phyloP scores from a whole-genome alignment of 2,797 vertebrate species.

The Acanthurus lineatus region DNA sequence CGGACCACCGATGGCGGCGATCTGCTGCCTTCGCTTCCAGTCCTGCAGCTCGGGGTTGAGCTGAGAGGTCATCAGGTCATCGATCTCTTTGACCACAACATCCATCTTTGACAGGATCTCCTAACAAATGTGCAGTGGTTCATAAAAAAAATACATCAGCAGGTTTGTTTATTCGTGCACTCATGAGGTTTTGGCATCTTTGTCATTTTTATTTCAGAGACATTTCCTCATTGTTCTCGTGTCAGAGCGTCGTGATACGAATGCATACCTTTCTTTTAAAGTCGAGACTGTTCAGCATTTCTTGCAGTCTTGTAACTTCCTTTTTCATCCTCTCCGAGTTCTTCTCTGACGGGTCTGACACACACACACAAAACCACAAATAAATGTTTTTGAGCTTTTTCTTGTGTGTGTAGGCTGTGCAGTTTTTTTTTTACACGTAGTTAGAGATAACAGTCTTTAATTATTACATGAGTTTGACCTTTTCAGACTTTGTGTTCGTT shows the following conservation, averaged over 20 bases:
- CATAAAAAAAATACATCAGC: accelerated
- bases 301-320: slow-evolving; percentile 92
- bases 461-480: background rate
- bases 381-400: background rate
- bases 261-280: slow-evolving; percentile 93
- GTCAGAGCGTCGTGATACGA: background rate
- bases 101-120: slow-evolving; percentile 93
- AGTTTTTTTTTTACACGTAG: background rate
- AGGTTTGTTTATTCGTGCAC: background rate
- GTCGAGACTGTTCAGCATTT: slow-evolving; percentile 95
- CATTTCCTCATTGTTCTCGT: background rate
- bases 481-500: background rate
- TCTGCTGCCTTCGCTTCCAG: slow-evolving; percentile 95
- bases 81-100: slow-evolving; percentile 91
- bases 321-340: slow-evolving; percentile 90
- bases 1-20: slow-evolving; percentile 94
- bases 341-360: slow-evolving; percentile 89
- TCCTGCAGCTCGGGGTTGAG: slow-evolving; percentile 92
- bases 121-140: slow-evolving; percentile 70
- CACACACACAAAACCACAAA: slow-evolving; percentile 12
- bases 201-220: background rate
- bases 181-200: background rate
- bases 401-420: background rate
- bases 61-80: slow-evolving; percentile 89
- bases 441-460: background rate